Evolutionary conservation across 2,888 invertebrate genomes (phyloP), one percentile per base, ranked within the genome.

Genomic region (Augochlorella aurata): DNA sequence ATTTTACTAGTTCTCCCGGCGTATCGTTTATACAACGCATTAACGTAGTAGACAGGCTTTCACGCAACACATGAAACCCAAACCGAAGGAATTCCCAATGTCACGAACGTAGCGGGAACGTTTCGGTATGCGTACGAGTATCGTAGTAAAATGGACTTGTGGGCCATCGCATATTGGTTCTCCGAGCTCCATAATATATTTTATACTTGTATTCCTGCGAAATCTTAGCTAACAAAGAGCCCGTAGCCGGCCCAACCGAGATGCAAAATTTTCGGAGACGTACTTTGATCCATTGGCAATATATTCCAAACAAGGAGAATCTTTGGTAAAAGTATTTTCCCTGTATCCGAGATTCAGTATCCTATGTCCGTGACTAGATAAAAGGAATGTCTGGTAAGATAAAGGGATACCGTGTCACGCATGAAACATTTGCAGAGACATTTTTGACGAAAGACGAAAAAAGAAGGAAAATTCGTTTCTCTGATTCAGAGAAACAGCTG

Each of bases 131-230:
- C 73, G 69, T 75, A 77, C 63, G 68, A 84, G 44, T 72, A 86
- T 82, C 61, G 70, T 81, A 81, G 79, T 77, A 68, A 67, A 83
- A 50, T 81, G 77, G 77, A 77, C 81, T 80, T 69, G 75, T 71
- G 69, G 52, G 44, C 65, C 52, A 70, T 52, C 61, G 71, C 63
- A 45, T 78, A 76, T 73, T 74, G 81, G 77, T 81, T 65, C 65
- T 74, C 58, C 77, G 68, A 88, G 58, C 65, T 82, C 77, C 75
- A 79, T 83, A 82, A 90, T 91, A 91, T 91, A 91, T 91, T 91
- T 91, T 91, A 88, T 91, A 91, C 86, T 88, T 87, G 58, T 85
- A 86, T 81, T 86, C 50, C 58, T 58, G 67, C 69, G 72, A 78
- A 76, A 67, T 83, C 68, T 52, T 77, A 68, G 74, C 71, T 21